Evolutionary conservation across 2,113 vertebrate genomes (phyloP).

Genomic region (Perca schrenkii): DNA sequence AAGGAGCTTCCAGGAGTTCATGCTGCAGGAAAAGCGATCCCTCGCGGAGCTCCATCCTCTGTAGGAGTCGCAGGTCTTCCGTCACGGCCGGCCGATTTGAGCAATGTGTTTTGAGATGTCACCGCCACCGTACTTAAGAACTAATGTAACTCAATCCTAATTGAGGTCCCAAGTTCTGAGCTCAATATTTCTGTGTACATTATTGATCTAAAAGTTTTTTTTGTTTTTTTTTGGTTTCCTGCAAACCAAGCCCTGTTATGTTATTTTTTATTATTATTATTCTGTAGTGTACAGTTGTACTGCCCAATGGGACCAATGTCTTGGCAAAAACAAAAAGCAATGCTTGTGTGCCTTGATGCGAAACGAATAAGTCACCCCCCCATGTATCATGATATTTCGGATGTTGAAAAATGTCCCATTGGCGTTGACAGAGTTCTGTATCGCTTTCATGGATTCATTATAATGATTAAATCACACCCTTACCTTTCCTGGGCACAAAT

Average conservation of each 20-base stretch:
- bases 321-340: constrained; percentile 79
- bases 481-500: constrained; percentile 78
- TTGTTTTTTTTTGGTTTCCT: constrained; percentile 59
- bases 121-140: constrained; percentile 62
- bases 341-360: constrained; percentile 88
- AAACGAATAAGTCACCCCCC: constrained; percentile 71
- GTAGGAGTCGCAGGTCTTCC: constrained; percentile 71
- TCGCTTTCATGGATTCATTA: constrained; percentile 59
- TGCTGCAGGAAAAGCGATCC: constrained; percentile 72
- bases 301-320: constrained; percentile 85
- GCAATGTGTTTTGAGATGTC: constrained; percentile 61
- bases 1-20: constrained; percentile 79
- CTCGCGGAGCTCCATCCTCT: constrained; percentile 81
- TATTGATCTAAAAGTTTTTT: constrained; percentile 56
- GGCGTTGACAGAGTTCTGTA: constrained; percentile 68
- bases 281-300: constrained; percentile 80
- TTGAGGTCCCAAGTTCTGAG: constrained; percentile 65
- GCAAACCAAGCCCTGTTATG: constrained; percentile 36
- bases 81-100: constrained; percentile 37
- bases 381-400: constrained; percentile 63
- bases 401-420: constrained; percentile 75
- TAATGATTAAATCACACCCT: constrained; percentile 65
- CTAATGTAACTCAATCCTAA: constrained; percentile 59
- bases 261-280: constrained; percentile 50
- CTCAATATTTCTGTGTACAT: constrained; percentile 74